phyloP scores from a whole-genome alignment of 2,113 vertebrate genomes.

The Acrocephalus kingi region DNA sequence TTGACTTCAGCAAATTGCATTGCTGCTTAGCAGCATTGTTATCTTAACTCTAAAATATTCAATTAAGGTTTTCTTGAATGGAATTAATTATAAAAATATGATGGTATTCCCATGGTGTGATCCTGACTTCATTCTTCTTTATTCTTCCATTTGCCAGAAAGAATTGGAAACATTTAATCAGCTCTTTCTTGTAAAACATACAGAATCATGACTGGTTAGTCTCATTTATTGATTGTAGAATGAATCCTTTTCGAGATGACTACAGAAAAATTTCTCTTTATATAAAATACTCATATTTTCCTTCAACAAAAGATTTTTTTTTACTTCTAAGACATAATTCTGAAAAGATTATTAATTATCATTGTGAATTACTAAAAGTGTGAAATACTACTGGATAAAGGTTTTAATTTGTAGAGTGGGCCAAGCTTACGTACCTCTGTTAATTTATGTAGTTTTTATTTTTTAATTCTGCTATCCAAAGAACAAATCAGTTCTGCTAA shows the following conservation, averaged over 20 bases:
- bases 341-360: not conserved
- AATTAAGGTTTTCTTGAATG: not conserved
- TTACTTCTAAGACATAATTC: not conserved
- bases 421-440: not conserved
- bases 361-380: not conserved
- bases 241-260: not conserved
- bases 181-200: not conserved
- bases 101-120: not conserved
- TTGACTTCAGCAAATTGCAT: not conserved
- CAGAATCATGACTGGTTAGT: not conserved
- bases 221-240: not conserved
- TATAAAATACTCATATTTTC: not conserved
- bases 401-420: not conserved
- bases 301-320: not conserved
- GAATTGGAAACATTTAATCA: not conserved
- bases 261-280: not conserved
- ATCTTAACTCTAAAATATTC: conserved; percentile 30
- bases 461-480: not conserved
- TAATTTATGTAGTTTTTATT: not conserved
- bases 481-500: not conserved
- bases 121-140: not conserved
- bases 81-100: not conserved
- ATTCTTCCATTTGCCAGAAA: not conserved
- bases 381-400: not conserved
- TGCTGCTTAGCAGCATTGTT: not conserved